phyloP scores from a whole-genome alignment of 2,113 vertebrate species.

The Chloroceryle aenea region DNA sequence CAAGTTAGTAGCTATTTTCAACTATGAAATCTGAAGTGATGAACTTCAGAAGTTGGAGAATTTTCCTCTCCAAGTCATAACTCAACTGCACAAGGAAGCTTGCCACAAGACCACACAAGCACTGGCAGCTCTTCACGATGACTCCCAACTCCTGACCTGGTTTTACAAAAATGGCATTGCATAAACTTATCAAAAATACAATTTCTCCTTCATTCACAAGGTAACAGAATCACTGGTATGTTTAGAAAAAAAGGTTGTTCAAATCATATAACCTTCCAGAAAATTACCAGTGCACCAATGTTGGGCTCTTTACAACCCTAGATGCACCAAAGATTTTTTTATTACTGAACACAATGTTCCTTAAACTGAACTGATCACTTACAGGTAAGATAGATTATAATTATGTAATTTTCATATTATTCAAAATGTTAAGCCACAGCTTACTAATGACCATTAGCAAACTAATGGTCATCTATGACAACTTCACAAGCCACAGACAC shows the following conservation, averaged over 20 bases:
- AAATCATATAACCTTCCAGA: not conserved
- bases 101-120: not conserved
- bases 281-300: not conserved
- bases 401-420: not conserved
- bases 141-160: not conserved
- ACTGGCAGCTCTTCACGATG: not conserved
- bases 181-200: not conserved
- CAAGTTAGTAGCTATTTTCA: not conserved
- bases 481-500: not conserved
- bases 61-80: not conserved
- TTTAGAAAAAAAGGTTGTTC: not conserved
- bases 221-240: not conserved
- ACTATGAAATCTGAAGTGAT: rapidly evolving
- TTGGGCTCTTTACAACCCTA: not conserved
- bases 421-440: not conserved
- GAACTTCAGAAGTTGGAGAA: not conserved
- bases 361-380: not conserved
- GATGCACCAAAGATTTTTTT: not conserved
- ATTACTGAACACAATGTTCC: not conserved
- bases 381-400: not conserved
- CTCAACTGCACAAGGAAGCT: not conserved
- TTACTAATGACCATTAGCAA: too few species aligned
- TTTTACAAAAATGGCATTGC: not conserved
- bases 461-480: not conserved
- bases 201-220: not conserved